Evolutionary conservation across 2,888 invertebrate genomes (phyloP).

Genomic region (Drosophila borealis): DNA sequence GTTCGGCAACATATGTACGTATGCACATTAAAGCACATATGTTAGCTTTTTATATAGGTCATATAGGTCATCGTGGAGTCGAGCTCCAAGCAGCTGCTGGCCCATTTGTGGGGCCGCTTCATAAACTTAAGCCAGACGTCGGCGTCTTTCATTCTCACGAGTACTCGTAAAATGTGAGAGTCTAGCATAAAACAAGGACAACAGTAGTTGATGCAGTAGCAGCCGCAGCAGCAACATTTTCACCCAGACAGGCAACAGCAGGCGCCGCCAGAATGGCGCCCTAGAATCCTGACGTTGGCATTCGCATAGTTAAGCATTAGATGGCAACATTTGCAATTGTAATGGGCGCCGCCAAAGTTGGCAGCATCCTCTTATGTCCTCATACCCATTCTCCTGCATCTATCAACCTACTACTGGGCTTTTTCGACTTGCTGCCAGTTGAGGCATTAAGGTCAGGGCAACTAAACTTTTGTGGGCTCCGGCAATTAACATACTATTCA

Average conservation of each 20-base stretch:
- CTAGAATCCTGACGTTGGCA: slow-evolving; percentile 53
- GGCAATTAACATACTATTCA: slow-evolving; percentile 61
- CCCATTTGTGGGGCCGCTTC: slow-evolving; percentile 17
- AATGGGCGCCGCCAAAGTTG: slow-evolving; percentile 57
- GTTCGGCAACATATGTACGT: neutral
- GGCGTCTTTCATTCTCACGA: slow-evolving; percentile 28
- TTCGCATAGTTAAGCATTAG: slow-evolving; percentile 65
- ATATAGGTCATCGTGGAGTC: slow-evolving; percentile 26
- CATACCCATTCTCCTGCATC: neutral
- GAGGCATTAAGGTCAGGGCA: slow-evolving; percentile 47
- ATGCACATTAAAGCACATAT: neutral
- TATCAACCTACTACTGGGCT: neutral
- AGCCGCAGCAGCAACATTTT: slow-evolving; percentile 4
- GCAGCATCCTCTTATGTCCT: slow-evolving; percentile 24
- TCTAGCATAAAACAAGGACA: slow-evolving; percentile 41
- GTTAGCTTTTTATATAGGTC: slow-evolving; percentile 19
- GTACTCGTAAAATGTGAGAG: slow-evolving; percentile 29
- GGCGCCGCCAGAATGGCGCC: slow-evolving; percentile 67
- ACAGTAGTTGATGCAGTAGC: slow-evolving; percentile 20
- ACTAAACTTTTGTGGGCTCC: slow-evolving; percentile 24
- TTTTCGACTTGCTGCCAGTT: slow-evolving; percentile 5
- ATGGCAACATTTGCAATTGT: slow-evolving; percentile 78
- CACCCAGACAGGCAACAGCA: slow-evolving; percentile 36
- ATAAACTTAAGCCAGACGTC: slow-evolving; percentile 26
- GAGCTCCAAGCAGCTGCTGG: slow-evolving; percentile 9